A percentile compares a stretch with the other conserved stretches of the same genome.
Conservation (phyloP, 1,140 invertebrate species). For the Brachystomella parvula region DNA sequence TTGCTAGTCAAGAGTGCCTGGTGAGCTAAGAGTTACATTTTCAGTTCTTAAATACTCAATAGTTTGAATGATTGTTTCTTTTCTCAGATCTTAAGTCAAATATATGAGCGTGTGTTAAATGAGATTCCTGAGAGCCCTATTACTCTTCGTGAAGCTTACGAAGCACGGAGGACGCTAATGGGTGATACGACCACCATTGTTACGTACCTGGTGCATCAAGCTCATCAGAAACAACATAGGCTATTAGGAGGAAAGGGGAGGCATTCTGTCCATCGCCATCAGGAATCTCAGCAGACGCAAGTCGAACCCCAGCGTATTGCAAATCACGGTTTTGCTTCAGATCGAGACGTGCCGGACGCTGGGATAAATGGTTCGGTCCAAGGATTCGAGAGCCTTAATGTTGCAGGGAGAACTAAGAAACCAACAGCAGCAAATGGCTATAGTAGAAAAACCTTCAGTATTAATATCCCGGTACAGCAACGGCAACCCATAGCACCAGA, state of each 20-base stretch:
- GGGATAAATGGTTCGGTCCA: slow-evolving; percentile 35
- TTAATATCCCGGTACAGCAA: neutral
- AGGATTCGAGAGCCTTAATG: neutral
- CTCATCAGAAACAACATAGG: neutral
- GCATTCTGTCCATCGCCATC: neutral
- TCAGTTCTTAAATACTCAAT: slow-evolving; percentile 15
- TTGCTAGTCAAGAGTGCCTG: slow-evolving; percentile 83
- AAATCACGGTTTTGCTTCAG: slow-evolving; percentile 41
- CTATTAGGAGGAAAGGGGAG: neutral
- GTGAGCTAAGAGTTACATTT: slow-evolving; percentile 43
- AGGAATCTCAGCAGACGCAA: neutral
- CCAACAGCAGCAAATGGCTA: neutral
- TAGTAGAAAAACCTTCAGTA: neutral
- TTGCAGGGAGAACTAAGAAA: neutral
- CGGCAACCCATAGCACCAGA: neutral
- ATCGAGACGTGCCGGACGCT: slow-evolving; percentile 46
- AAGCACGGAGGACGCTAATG: slow-evolving; percentile 56
- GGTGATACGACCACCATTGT: slow-evolving; percentile 48
- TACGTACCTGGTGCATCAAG: neutral
- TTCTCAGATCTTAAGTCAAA: slow-evolving; percentile 47
- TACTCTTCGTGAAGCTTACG: slow-evolving; percentile 58
- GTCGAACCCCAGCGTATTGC: neutral
- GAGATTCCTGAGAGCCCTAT: slow-evolving; percentile 43
- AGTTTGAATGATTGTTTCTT: slow-evolving; percentile 23
- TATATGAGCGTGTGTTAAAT: slow-evolving; percentile 53